Evolutionary conservation across 2,113 vertebrate species (phyloP).

Genomic region (Callithrix jacchus): DNA sequence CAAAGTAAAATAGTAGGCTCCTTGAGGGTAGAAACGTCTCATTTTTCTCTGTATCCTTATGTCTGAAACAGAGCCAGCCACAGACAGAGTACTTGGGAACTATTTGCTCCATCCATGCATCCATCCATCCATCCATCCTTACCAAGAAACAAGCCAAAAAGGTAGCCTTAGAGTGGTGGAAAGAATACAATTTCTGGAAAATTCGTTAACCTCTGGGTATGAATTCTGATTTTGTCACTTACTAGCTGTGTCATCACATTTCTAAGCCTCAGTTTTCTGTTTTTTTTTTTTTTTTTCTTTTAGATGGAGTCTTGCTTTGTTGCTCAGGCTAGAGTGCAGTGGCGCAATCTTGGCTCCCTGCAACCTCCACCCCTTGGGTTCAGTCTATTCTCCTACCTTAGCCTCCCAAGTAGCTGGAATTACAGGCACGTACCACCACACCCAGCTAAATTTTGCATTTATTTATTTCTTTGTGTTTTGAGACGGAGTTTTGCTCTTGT

Average conservation of each 20-base stretch:
- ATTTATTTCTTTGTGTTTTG: no score
- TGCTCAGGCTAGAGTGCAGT: no score
- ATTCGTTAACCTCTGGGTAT: not conserved
- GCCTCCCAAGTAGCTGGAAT: no score
- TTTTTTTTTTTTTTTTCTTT: no score
- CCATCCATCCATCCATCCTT: not conserved
- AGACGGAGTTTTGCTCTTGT: no score
- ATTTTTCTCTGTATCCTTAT: not conserved
- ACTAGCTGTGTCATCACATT: not conserved
- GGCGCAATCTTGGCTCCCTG: no score
- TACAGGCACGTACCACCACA: no score
- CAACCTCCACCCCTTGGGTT: no score
- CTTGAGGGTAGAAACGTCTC: not conserved
- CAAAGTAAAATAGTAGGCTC: not conserved
- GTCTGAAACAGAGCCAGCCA: not conserved
- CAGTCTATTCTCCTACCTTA: no score
- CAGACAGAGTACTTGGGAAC: not conserved
- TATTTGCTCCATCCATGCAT: not conserved
- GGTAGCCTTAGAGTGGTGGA: not conserved
- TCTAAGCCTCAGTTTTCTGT: not conserved
- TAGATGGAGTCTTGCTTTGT: no score
- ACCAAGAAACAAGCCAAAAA: conserved; percentile 12
- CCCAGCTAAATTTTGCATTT: no score
- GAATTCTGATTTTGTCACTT: not conserved
- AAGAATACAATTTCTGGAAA: conserved; percentile 26